Evolutionary conservation across 1,140 invertebrate genomes (phyloP).

Genomic region (Pogonus chalceus): DNA sequence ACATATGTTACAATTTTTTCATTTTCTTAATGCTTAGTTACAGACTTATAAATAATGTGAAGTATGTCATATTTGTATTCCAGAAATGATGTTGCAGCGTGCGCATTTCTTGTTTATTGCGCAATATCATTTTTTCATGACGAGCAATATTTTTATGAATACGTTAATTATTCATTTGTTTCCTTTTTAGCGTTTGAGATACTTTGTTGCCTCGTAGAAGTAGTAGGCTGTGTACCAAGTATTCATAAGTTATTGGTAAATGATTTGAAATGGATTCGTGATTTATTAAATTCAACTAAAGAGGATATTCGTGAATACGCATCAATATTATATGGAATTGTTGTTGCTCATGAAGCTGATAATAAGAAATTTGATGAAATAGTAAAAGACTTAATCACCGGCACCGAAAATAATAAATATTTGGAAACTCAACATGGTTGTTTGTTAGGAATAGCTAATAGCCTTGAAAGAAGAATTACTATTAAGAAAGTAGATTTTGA

Average conservation of each 20-base stretch:
- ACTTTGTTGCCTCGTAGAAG: constrained; percentile 61
- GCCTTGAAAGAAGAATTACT: constrained; percentile 53
- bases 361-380: constrained; percentile 44
- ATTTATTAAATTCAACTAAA: constrained; percentile 55
- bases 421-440: constrained; percentile 67
- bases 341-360: constrained; percentile 38
- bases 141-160: no score
- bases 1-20: no score
- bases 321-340: constrained; percentile 57
- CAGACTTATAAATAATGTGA: no score
- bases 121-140: no score
- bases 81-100: no score
- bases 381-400: constrained; percentile 41
- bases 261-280: constrained; percentile 48
- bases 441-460: constrained; percentile 53
- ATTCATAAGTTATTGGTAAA: constrained; percentile 25
- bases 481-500: constrained; percentile 32
- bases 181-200: constrained; percentile 48
- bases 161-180: no score
- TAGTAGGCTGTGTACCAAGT: constrained; percentile 53
- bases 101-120: no score
- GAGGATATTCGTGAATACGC: constrained; percentile 63
- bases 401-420: constrained; percentile 42
- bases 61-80: no score
- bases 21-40: no score